phyloP scores from a whole-genome alignment of 2,888 invertebrate genomes.

The Penaeus monodon region DNA sequence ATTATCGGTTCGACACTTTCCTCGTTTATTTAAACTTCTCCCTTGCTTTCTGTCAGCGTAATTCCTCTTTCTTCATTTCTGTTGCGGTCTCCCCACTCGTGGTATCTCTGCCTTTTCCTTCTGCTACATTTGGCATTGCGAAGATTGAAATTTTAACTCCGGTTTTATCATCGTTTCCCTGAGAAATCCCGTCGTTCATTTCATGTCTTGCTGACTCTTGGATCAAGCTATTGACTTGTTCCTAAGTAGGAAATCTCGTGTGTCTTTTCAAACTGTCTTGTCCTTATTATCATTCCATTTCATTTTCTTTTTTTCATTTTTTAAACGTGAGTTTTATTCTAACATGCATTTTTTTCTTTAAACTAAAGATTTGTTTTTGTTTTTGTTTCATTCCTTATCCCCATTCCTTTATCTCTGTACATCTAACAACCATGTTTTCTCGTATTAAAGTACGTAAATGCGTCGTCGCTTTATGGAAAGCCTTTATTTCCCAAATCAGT shows the following conservation, averaged over 20 bases:
- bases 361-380: too few species aligned
- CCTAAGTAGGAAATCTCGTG: too few species aligned
- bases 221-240: too few species aligned
- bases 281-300: not conserved
- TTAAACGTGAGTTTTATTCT: not conserved
- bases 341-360: not conserved
- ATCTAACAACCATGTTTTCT: not conserved
- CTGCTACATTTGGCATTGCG: not conserved
- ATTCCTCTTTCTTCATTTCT: not conserved
- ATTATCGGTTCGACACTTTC: too few species aligned
- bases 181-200: not conserved
- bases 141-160: not conserved
- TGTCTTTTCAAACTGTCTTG: too few species aligned
- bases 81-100: not conserved
- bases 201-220: slow-evolving; percentile 8
- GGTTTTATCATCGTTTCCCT: not conserved
- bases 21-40: not conserved
- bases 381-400: too few species aligned
- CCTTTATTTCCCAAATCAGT: too few species aligned
- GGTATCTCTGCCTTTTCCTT: not conserved
- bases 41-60: not conserved
- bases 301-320: not conserved
- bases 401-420: not conserved
- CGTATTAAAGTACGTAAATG: not conserved
- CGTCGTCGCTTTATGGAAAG: not conserved